Evolutionary conservation across 2,888 invertebrate genomes (phyloP).

Genomic region (Aphrophora alni): DNA sequence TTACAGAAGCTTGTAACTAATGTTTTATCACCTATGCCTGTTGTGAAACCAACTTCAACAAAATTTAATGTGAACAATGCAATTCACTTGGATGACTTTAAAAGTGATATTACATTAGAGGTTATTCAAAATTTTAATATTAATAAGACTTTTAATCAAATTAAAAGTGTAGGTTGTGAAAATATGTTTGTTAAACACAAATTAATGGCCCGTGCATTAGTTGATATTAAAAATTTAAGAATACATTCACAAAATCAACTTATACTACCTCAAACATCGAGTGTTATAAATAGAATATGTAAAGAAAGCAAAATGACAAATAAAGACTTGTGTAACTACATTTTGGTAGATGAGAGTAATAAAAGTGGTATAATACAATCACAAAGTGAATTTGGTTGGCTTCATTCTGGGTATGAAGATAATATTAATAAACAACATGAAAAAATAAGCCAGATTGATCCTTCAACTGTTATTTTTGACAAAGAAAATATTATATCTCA

Average conservation of each 20-base stretch:
- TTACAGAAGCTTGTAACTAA: background rate
- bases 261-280: no score
- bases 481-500: background rate
- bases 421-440: background rate
- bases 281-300: no score
- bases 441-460: background rate
- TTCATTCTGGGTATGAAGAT: background rate
- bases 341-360: no score
- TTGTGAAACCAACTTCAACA: background rate
- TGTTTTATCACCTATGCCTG: background rate
- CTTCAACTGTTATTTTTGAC: background rate
- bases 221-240: background rate
- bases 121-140: background rate
- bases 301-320: no score
- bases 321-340: no score
- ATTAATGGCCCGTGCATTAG: background rate
- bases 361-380: no score
- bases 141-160: background rate
- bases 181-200: background rate
- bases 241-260: no score
- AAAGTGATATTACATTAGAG: background rate
- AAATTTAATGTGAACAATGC: background rate
- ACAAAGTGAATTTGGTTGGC: background rate
- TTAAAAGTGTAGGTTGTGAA: background rate
- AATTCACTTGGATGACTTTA: background rate